phyloP scores from a whole-genome alignment of 2,797 vertebrate genomes.

The Natrix natrix region DNA sequence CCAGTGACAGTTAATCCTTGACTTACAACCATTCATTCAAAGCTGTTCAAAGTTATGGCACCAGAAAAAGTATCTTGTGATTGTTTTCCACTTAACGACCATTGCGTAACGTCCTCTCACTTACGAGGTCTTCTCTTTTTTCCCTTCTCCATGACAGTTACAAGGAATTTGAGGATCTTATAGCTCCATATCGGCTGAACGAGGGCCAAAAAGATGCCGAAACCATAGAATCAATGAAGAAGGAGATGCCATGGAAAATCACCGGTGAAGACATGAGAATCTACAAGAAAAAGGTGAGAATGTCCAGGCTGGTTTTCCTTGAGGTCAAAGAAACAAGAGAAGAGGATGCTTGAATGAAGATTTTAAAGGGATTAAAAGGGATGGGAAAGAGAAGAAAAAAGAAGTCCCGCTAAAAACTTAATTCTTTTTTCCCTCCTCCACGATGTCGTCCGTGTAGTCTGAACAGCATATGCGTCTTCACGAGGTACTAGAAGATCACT shows the following conservation, averaged over 20 bases:
- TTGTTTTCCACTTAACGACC: no score
- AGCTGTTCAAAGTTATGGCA: no score
- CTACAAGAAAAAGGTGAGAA: slow-evolving; percentile 68
- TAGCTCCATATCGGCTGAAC: slow-evolving; percentile 68
- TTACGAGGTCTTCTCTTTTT: no score
- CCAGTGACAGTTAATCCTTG: no score
- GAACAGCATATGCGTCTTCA: slow-evolving; percentile 74
- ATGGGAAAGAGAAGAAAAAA: neutral
- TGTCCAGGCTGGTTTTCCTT: no score
- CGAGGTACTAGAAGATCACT: slow-evolving; percentile 77
- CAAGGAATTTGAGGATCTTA: slow-evolving; percentile 70
- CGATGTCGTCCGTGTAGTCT: slow-evolving; percentile 50
- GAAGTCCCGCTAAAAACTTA: neutral
- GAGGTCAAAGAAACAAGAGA: neutral
- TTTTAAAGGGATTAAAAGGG: neutral
- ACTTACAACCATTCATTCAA: no score
- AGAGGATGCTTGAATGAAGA: neutral
- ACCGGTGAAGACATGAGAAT: slow-evolving; percentile 72
- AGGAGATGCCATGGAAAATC: slow-evolving; percentile 65
- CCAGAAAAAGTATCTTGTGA: no score
- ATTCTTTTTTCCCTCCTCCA: neutral
- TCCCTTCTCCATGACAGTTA: slow-evolving; percentile 49
- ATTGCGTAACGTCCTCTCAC: no score
- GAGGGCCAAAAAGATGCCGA: slow-evolving; percentile 61
- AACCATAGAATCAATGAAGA: slow-evolving; percentile 45